Evolutionary conservation across 2,888 invertebrate genomes (phyloP), one percentile per base, ranked within the genome.

Genomic region (Eumerus sabulonum): DNA sequence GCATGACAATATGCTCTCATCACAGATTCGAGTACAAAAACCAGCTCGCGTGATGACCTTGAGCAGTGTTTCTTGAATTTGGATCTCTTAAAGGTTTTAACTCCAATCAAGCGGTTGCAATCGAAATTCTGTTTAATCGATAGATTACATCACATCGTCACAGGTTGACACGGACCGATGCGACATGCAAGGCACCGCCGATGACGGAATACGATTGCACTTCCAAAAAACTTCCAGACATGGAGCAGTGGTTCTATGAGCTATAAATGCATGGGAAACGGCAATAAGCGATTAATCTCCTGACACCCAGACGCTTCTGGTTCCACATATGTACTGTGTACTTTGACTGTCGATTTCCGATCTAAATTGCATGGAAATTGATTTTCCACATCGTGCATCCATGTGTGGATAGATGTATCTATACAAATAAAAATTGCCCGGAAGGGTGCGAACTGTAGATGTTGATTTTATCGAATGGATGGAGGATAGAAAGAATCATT

Each of bases 291-390:
- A 2, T 7, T 9, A n/a, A 13, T 13, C 47, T 9, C 11, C 40
- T 40, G 36, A 38, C 50, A 12, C 7, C 11, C 40, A 27, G 36
- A 38, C 50, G 14, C 7, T 1, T 11, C n/a, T 17, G 35, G 27
- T 9, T 4, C 13, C 40, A 27, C 27, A 4, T 27, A 4, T 2
- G 27, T n/a, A n/a, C 27, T 27, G 27, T 27, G 3, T 2, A 27
- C 13, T 13, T 16, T 40, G 47, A 54, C 66, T 72, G 56, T 66
- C 72, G 45, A 67, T 76, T 67, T 72, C 76, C 76, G 60, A 44
- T 72, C 60, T 45, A 62, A 76, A 76, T 76, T 72, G 76, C 66
- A 72, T 76, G 64, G 60, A 76, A 76, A 76, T 76, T 76, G 76
- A 66, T 72, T 76, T 72, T 50, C 27, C 2, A 27, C 27, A 27